A percentile compares a stretch with the other conserved stretches of the same genome.
phyloP scores from a whole-genome alignment of 1,140 invertebrate genomes.

The Scaptomyza graminum region DNA sequence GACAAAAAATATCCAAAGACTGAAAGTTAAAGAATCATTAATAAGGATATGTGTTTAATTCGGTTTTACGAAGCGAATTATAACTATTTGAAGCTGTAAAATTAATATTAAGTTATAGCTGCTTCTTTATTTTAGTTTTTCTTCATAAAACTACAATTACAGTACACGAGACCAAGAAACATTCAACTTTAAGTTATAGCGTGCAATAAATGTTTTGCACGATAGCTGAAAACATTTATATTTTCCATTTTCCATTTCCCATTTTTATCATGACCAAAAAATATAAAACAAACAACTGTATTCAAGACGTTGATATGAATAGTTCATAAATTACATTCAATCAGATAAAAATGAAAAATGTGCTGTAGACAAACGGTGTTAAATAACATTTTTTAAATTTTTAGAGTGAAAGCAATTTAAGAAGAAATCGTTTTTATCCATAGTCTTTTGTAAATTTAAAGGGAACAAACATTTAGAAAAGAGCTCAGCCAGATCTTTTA shows the following conservation, averaged over 20 bases:
- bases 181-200: not conserved
- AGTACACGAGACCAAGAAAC: conserved; percentile 4
- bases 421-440: too few relatives aligned
- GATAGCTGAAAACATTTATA: not conserved
- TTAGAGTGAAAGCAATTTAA: too few relatives aligned
- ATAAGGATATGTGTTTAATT: too few relatives aligned
- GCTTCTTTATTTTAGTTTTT: not conserved
- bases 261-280: too few relatives aligned
- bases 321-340: not conserved
- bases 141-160: conserved; percentile 1
- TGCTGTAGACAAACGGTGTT: not conserved
- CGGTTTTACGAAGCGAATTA: too few relatives aligned
- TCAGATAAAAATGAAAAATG: not conserved
- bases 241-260: not conserved
- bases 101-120: not conserved
- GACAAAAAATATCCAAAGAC: conserved; percentile 84
- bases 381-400: not conserved
- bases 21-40: conserved; percentile 3
- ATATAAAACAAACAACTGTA: not conserved
- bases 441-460: too few relatives aligned
- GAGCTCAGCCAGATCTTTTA: too few relatives aligned
- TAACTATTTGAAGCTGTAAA: too few relatives aligned
- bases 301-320: not conserved
- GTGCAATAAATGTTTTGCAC: not conserved
- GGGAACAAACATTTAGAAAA: too few relatives aligned